phyloP scores from a whole-genome alignment of 2,113 vertebrate genomes.

The Rhipidura dahli region DNA sequence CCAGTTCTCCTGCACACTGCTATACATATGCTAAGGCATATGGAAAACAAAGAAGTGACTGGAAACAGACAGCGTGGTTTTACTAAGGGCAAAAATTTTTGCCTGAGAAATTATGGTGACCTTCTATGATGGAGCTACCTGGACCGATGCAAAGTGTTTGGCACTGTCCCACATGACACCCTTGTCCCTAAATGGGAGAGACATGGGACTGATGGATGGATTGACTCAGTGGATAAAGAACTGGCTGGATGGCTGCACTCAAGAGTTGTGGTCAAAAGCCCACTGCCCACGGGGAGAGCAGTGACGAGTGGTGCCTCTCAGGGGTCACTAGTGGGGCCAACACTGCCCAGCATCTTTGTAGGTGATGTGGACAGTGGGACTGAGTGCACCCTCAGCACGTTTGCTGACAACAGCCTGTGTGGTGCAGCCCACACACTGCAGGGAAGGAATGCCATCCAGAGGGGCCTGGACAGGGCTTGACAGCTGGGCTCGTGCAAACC shows the following conservation, averaged over 20 bases:
- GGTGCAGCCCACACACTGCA: not conserved
- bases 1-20: not conserved
- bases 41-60: not conserved
- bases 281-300: not conserved
- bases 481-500: not conserved
- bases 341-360: not conserved
- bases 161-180: not conserved
- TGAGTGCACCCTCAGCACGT: not conserved
- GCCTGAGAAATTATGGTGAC: not conserved
- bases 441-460: not conserved
- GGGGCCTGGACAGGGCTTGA: not conserved
- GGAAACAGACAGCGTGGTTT: not conserved
- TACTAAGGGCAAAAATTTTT: not conserved
- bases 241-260: not conserved
- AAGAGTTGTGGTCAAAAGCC: not conserved
- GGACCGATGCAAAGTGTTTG: not conserved
- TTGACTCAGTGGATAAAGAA: not conserved
- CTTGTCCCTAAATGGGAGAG: not conserved
- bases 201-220: not conserved
- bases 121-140: not conserved
- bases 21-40: not conserved
- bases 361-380: no score
- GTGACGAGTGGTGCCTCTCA: no score
- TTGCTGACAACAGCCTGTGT: not conserved
- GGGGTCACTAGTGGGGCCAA: accelerated